Evolutionary conservation across 2,113 vertebrate species (phyloP), one percentile per base, ranked within the genome.

Genomic region (Mohoua ochrocephala): DNA sequence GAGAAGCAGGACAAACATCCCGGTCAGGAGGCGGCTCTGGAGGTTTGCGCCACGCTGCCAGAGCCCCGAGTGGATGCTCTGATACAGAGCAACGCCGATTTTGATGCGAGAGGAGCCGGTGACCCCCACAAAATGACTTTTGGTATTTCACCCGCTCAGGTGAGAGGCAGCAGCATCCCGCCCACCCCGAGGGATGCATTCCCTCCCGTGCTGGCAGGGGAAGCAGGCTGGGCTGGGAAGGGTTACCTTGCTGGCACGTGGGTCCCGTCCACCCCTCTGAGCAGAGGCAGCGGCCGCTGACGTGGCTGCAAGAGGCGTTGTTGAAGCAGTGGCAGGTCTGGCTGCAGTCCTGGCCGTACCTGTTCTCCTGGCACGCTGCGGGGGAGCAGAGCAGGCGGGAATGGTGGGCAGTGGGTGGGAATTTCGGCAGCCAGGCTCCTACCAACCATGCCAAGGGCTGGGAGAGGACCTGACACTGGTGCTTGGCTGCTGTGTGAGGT

Each of bases 271-370:
- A 99, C 7, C 99, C 99, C 0, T 98, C 96, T 0, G 95, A 76
- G 41, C 99, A 99, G 91, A 47, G 96, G 88, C 99, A 99, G 44
- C 35, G 98, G 45, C 99, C 99, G 0, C 91, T 98, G 78, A 98
- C 54, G 3, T 97, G 98, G 97, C 98, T 91, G 91, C 99, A 99
- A 84, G 98, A 95, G 31, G 98, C 99, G 5, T 97, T 96, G 2
- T 99, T 98, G 87, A 90, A 97, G 76, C 99, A 99, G 65, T 31
- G 16, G 65, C 99, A 99, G 53, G 87, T 93, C 95, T 97, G 98
- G 97, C 98, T 99, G 98, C 99, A 99, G 93, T 97, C 97, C 42
- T 98, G 95, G 18, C 99, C 99, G 0, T 98, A 99, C 59, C 96
- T 98, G 77, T 97, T 97, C 31, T 97, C 74, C 3, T 93, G 98